Evolutionary conservation across 1,140 invertebrate genomes (phyloP).

Genomic region (Nylanderia fulva): DNA sequence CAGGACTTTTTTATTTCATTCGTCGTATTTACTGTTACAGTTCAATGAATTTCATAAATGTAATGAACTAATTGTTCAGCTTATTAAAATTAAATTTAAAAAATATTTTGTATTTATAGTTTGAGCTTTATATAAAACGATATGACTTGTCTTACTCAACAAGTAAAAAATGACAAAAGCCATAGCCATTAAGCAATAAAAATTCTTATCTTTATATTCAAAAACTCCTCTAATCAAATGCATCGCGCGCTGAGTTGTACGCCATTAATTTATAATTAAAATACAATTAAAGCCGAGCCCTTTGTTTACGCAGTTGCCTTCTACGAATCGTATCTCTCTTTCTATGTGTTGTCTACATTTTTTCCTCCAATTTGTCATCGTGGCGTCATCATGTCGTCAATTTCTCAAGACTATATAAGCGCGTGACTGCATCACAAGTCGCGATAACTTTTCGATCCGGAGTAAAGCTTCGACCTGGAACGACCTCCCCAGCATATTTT

Average conservation of each 20-base stretch:
- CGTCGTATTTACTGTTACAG: background rate
- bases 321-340: conserved; percentile 15
- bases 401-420: conserved; percentile 30
- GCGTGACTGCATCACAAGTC: background rate
- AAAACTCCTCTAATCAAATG: background rate
- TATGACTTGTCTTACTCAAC: background rate
- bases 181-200: too few species aligned
- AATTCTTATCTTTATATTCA: background rate
- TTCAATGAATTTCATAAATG: background rate
- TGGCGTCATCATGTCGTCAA: background rate
- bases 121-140: background rate
- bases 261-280: background rate
- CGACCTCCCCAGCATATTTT: conserved; percentile 44
- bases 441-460: conserved; percentile 33
- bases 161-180: background rate
- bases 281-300: background rate
- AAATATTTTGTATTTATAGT: background rate
- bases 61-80: background rate
- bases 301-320: conserved; percentile 29
- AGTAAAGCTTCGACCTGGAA: conserved; percentile 59
- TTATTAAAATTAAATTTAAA: background rate
- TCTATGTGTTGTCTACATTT: background rate
- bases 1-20: background rate
- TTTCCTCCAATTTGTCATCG: conserved; percentile 18
- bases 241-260: background rate